These are phyloP conservation scores for Heliconius charithonia DNA, from an alignment of 2,888 invertebrate species.

Conservation along the genomic window DNA sequence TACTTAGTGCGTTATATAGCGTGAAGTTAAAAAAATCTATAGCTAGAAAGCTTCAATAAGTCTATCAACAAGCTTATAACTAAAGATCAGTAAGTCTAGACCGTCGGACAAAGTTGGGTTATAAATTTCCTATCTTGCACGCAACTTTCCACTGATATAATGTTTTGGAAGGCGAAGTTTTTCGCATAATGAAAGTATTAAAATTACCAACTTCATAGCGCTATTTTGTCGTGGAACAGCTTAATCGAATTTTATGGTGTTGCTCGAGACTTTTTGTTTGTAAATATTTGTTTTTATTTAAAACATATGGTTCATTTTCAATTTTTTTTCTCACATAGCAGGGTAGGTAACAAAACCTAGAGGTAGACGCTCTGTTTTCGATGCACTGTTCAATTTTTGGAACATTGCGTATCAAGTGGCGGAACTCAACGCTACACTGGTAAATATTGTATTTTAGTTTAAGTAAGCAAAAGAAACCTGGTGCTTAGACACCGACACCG, in stretches of 20 bases:
- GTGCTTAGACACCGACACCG: too few species aligned
- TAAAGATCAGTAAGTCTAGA: conserved; percentile 51
- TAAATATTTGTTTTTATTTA: neutral
- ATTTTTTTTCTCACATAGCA: neutral
- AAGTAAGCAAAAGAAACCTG: too few species aligned
- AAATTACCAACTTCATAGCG: conserved; percentile 33
- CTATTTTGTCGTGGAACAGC: conserved; percentile 13
- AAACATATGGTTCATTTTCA: neutral
- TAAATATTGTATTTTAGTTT: neutral
- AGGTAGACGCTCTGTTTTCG: neutral
- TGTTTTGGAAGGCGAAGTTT: conserved; percentile 46
- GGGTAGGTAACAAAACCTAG: neutral
- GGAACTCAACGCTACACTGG: neutral
- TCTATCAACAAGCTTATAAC: conserved; percentile 31
- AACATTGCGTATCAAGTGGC: neutral
- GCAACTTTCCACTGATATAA: conserved; percentile 49
- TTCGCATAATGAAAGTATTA: conserved; percentile 46
- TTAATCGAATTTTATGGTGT: conserved; percentile 29
- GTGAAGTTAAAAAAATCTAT: neutral
- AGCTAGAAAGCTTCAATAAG: conserved; percentile 1
- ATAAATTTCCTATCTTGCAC: conserved; percentile 62
- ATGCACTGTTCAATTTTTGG: neutral
- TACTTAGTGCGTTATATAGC: neutral
- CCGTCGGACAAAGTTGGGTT: conserved; percentile 57
- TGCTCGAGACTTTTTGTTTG: neutral